Base-by-base conservation (phyloP, 2,888 invertebrate species). In the Platerodrilus igneus region DNA sequence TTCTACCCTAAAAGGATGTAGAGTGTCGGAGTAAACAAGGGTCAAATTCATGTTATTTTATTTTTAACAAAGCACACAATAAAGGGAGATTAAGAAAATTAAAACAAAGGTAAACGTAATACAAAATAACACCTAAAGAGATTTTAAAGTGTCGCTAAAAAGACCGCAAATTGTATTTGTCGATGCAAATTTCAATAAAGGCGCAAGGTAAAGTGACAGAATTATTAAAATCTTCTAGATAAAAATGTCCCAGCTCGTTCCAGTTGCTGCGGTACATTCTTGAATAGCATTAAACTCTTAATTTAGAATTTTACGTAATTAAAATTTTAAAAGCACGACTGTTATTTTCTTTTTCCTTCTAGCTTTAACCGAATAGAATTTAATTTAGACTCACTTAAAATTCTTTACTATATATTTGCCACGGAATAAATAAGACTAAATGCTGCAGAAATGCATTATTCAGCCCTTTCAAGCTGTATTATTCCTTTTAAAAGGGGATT, bases 31-130 rank as follows among this genome's bases (percentile, higher is more conserved):
- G n/a, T n/a, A 41, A 47, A 45, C 47, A 48, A 47, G 40, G 41
- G 50, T 49, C 48, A 51, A 53, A 52, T 45, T 53, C 44, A 45
- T 41, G 38, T 41, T 40, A 44, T 32, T 37, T 44, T 44, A 48
- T 49, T 47, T 47, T 11, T 25, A 25, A 25, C 14, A 13, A 25
- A 10, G n/a, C 11, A 25, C 8, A 14, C 25, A 11, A 25, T 14
- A 25, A 11, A 4, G 25, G 25, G 25, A 4, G 11, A 8, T 13
- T 25, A 25, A 14, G 14, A 13, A 11, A 13, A 37, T 31, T 25
- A 23, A 36, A 37, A 33, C 31, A 26, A 37, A 36, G 41, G 31
- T 13, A 7, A 23, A 25, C 20, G 33, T 45, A 40, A 45, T 36
- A 32, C 36, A 36, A 34, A 37, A 41, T 41, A 29, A 37, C 45